Evolutionary conservation across 2,113 vertebrate genomes (phyloP), one percentile per base, ranked within the genome.

Genomic region (Tupaia chinensis): DNA sequence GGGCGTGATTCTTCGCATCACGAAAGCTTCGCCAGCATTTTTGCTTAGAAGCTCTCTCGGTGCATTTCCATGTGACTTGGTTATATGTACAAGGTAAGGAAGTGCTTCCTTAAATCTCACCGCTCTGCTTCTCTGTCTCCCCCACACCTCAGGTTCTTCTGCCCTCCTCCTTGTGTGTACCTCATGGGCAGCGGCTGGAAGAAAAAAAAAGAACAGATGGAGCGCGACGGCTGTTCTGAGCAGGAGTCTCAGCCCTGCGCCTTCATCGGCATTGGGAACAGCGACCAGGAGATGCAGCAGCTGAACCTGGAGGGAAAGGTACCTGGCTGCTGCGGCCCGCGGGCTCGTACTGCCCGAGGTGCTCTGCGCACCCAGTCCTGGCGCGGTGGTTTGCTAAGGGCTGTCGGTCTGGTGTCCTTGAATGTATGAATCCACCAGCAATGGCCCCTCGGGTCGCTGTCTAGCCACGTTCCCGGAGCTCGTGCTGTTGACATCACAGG

Each of bases 191-290:
- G 99, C 90, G 99, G 99, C 94, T 99, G 99, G 99, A 99, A 99
- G 99, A 99, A 99, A 99, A 99, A 99, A 99, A 99, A 99, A 99
- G 99, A 99, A 93, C 99, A 99, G 98, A 99, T 99, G 99, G 99
- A 99, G 96, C 98, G 99, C 10, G 99, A 99, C 96, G 99, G 99
- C 98, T 99, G 99, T 98, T 99, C 99, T 3, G 99, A 99, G 98
- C 99, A 99, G 98, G 99, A 99, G 96, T 99, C 99, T 87, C 99
- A 99, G 87, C 99, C 99, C 3, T 99, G 99, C 92, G 99, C 99
- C 97, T 99, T 99, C 98, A 99, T 99, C 95, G 99, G 99, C 94
- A 99, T 99, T 98, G 99, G 99, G 96, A 99, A 99, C 98, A 99
- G 99, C 34, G 99, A 99, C 98, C 99, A 99, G 98, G 99, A 99